phyloP scores from a whole-genome alignment of 1,140 invertebrate species.

The Palaemon carinicauda region DNA sequence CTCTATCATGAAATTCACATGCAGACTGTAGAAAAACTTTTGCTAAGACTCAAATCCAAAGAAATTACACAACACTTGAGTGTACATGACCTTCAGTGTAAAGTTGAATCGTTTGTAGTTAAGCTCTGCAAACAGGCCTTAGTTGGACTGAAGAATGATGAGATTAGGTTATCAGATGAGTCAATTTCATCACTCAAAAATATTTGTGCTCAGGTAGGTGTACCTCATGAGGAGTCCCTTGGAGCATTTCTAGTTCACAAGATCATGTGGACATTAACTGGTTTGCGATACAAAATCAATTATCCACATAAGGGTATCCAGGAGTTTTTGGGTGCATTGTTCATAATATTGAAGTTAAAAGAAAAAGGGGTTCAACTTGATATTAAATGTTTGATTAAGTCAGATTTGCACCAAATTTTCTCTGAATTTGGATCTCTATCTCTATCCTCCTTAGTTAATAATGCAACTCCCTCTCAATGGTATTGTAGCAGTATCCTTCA shows the following conservation, averaged over 20 bases:
- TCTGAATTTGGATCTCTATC: neutral
- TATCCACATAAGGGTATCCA: constrained; percentile 20
- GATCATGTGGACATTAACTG: neutral
- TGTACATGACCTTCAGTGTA: neutral
- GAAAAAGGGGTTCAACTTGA: neutral
- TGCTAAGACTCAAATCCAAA: neutral
- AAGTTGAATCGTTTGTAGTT: neutral
- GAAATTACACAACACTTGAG: neutral
- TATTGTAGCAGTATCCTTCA: too few species aligned
- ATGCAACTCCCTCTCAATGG: too few species aligned
- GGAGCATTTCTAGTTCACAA: constrained; percentile 7
- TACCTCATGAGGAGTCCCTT: neutral
- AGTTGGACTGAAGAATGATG: neutral
- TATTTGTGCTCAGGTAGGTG: neutral
- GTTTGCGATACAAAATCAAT: neutral
- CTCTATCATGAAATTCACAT: neutral
- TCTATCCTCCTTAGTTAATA: too few species aligned
- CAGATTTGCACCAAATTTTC: neutral
- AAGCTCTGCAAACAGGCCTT: neutral
- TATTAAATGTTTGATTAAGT: neutral
- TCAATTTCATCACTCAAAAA: neutral
- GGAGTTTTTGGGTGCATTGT: constrained; percentile 16
- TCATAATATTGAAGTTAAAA: neutral
- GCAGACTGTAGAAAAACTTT: neutral
- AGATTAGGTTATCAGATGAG: neutral